phyloP scores from a whole-genome alignment of 2,888 invertebrate species.

The Prionchulus punctatus region DNA sequence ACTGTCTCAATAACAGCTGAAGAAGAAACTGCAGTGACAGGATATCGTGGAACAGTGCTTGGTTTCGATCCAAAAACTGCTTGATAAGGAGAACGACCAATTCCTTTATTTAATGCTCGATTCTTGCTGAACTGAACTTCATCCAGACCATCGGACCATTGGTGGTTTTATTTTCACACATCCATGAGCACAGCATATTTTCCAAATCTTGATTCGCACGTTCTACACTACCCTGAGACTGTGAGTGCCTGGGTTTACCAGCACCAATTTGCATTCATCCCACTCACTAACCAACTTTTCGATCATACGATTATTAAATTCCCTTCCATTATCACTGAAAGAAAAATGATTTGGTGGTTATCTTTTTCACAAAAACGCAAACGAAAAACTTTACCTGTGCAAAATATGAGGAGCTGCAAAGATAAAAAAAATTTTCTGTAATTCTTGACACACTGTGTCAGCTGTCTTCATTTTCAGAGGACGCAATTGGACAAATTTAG shows the following conservation, averaged over 20 bases:
- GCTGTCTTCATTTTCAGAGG: not conserved
- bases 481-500: not conserved
- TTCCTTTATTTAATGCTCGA: not conserved
- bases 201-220: not conserved
- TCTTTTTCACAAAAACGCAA: too few relatives aligned
- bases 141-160: not conserved
- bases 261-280: not conserved
- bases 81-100: not conserved
- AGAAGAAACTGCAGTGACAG: too few relatives aligned
- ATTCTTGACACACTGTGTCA: not conserved
- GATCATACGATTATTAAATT: not conserved
- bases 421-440: not conserved
- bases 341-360: not conserved
- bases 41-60: too few relatives aligned
- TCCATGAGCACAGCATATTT: slow-evolving; percentile 9
- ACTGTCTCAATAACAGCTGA: too few relatives aligned
- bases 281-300: not conserved
- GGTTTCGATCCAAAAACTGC: not conserved
- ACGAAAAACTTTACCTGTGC: too few relatives aligned
- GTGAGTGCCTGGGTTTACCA: slow-evolving; percentile 3
- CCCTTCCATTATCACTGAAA: slow-evolving; percentile 1
- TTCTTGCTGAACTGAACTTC: not conserved
- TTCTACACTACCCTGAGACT: slow-evolving; percentile 4
- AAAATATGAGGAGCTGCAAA: slow-evolving; percentile 1
- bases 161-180: not conserved